Conservation (phyloP, 2,888 invertebrate species). For the Strigamia transsilvanica region DNA sequence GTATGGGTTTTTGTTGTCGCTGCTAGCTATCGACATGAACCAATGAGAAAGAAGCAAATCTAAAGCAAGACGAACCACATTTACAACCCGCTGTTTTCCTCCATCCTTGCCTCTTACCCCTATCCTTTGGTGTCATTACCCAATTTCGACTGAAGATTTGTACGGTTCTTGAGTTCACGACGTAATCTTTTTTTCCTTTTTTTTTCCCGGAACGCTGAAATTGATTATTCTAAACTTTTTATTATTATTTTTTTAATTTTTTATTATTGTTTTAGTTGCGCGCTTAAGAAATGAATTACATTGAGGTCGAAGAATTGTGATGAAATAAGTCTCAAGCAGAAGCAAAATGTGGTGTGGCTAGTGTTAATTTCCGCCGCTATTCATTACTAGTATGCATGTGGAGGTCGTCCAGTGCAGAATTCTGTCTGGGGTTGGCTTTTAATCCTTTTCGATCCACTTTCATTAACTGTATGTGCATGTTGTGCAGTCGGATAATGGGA, state of each 20-base stretch:
- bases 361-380: conserved; percentile 38
- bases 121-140: conserved; percentile 33
- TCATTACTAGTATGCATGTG: conserved; percentile 16
- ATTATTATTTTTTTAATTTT: not conserved
- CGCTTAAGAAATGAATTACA: not conserved
- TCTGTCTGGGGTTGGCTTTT: conserved; percentile 45
- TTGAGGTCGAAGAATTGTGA: not conserved
- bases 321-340: not conserved
- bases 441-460: conserved; percentile 49
- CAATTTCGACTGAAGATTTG: conserved; percentile 16
- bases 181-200: not conserved
- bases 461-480: conserved; percentile 35
- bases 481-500: not conserved
- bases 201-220: not conserved
- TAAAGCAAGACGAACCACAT: conserved; percentile 33
- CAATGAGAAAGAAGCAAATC: conserved; percentile 24
- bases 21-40: conserved; percentile 28
- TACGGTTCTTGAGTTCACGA: conserved; percentile 32
- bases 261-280: not conserved
- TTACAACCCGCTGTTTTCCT: conserved; percentile 42
- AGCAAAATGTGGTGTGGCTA: conserved; percentile 12
- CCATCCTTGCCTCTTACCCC: conserved; percentile 33
- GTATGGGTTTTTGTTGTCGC: not conserved
- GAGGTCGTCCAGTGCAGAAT: conserved; percentile 23
- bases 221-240: conserved; percentile 9